phyloP scores from a whole-genome alignment of 2,113 vertebrate species.

The Pelmatolapia mariae region DNA sequence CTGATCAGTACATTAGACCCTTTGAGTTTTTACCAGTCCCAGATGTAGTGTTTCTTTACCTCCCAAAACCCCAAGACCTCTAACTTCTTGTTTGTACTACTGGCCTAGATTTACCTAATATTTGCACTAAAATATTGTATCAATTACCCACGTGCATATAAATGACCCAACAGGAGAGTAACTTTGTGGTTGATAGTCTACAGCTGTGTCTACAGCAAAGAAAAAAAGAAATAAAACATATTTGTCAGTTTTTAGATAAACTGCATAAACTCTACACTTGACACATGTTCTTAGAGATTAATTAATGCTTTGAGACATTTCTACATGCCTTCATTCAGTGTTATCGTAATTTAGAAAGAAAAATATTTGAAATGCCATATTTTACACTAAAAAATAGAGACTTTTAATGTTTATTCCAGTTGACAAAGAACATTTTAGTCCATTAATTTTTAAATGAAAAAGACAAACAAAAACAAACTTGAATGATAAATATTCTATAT shows the following conservation, averaged over 20 bases:
- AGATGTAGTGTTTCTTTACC: background rate
- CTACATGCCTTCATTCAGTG: background rate
- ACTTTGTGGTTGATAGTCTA: background rate
- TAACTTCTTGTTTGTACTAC: conserved; percentile 14
- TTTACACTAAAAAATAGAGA: background rate
- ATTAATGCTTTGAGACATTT: background rate
- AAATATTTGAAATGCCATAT: background rate
- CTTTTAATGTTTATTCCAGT: background rate
- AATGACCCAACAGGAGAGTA: background rate
- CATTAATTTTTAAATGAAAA: background rate
- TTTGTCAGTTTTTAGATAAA: background rate
- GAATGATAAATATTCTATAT: background rate
- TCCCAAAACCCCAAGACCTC: background rate
- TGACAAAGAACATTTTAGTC: background rate
- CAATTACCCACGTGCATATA: background rate
- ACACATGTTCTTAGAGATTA: background rate
- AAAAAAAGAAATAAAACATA: background rate
- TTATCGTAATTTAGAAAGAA: background rate
- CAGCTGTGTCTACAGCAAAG: background rate
- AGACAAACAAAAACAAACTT: background rate
- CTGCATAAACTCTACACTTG: background rate
- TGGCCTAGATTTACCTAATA: background rate
- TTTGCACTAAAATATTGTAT: background rate
- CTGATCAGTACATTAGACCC: conserved; percentile 37
- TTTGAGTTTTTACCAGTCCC: conserved; percentile 78